Evolutionary conservation across 1,140 invertebrate species (phyloP), one percentile per base, ranked within the genome.

Genomic region (Megalopta genalis): DNA sequence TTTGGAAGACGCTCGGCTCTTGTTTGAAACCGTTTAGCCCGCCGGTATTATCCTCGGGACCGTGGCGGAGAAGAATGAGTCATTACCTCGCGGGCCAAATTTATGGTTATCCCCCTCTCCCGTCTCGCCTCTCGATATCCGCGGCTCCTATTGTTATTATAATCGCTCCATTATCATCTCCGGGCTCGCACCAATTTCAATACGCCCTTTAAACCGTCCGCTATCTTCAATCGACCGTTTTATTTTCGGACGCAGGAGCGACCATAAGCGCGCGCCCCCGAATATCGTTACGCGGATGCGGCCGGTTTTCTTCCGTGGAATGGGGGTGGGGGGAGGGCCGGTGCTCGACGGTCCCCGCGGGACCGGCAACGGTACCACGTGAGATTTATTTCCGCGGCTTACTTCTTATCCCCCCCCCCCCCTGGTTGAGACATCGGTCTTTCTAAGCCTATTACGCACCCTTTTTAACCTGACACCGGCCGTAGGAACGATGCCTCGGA

Each of bases 341-440:
- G n/a, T n/a, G n/a, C n/a, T n/a, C n/a, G n/a, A n/a, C n/a, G n/a
- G n/a, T n/a, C n/a, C 42, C 14, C 42, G 10, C 14, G 65, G 14
- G 32, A 14, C n/a, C 52, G 63, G 42, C 52, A 66, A 42, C 72
- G 57, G 42, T 54, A 60, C 49, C 32, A 82, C 57, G 39, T n/a
- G 52, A 81, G 80, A 86, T 86, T 79, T 86, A 85, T 86, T 85
- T 86, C 75, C 70, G 65, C 71, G 39, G 62, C 70, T 85, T 85
- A 77, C 46, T 72, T 59, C 67, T 86, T 79, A 78, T 85, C 75
- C 80, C 75, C n/a, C n/a, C n/a, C n/a, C n/a, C n/a, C n/a, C n/a
- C n/a, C n/a, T n/a, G 64, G 74, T 81, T 73, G 69, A 81, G 77
- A 81, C 83, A 74, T 85, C 78, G 37, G 79, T 85, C 83, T 85